Base-by-base conservation (phyloP, 2,888 invertebrate species). In the Temnothorax unifasciatus region DNA sequence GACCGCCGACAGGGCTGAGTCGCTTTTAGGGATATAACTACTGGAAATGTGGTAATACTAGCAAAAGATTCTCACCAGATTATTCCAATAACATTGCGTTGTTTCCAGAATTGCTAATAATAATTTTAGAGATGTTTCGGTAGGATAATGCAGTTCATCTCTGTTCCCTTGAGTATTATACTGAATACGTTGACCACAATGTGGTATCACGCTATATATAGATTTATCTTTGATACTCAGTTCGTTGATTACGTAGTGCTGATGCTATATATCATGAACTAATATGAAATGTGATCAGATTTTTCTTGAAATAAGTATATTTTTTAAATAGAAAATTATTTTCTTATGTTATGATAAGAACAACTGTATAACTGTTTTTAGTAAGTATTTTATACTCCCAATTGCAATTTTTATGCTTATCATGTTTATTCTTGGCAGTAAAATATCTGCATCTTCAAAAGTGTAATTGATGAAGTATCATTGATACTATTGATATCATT, bases 1-100 rank as follows among this genome's bases (percentile, higher is more conserved):
- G 59, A 71, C 18, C 38, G 18, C 59, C 41, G 44, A 69, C 44
- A 38, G 47, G 21, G 29, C 13, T 29, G 41, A 54, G 5, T 47
- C 38, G 47, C 47, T 79, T 71, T 69, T 79, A 50, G 59, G 47
- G 18, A 25, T 44, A 38, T 59, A 79, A 68, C 13, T 21, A 59
- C 34, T 47, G 38, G 38, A 59, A 69, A 47, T 59, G 57, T 34
- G 59, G 2, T 79, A 61, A 69, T 59, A n/a, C 1, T 9, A 44
- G 44, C 25, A 3, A 41, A 59, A 79, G 59, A 61, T 69, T 25
- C 25, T 71, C 6, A 25, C 69, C 34, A 69, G 41, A 69, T 69
- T 69, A 59, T 68, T 34, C 57, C 57, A 38, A 18, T 15, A 47
- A 76, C 9, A n/a, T 54, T 29, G 21, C 38, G n/a, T 57, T 54